Evolutionary conservation across 2,113 vertebrate species (phyloP).

Genomic region (Oreochromis tanganicae): DNA sequence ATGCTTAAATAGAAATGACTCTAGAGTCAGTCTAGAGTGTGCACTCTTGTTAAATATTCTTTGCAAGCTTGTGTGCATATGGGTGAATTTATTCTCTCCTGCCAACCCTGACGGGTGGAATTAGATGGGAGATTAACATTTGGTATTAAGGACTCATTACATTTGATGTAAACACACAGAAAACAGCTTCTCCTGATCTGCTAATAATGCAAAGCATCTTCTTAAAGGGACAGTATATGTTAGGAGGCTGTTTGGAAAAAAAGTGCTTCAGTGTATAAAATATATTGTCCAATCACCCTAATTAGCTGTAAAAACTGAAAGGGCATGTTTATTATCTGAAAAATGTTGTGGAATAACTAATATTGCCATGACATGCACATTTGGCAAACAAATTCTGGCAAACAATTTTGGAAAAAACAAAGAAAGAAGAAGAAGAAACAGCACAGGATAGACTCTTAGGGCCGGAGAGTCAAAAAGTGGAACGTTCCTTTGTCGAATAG

Average conservation of each 20-base stretch:
- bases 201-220: neutral
- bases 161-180: slow-evolving; percentile 15
- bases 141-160: slow-evolving; percentile 23
- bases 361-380: neutral
- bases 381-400: neutral
- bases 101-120: slow-evolving; percentile 5
- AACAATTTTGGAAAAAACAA: neutral
- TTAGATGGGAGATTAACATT: slow-evolving; percentile 44
- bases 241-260: neutral
- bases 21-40: neutral
- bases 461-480: neutral
- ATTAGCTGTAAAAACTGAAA: neutral
- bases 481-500: neutral
- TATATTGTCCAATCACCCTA: neutral
- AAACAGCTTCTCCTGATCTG: slow-evolving; percentile 7
- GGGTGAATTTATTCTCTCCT: neutral
- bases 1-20: neutral
- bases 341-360: neutral
- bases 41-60: neutral
- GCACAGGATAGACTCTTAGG: neutral
- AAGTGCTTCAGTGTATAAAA: neutral
- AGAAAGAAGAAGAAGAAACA: neutral
- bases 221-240: neutral
- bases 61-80: neutral
- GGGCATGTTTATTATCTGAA: neutral